Base-by-base conservation (phyloP, 2,797 vertebrate genomes). In the Gorsachius magnificus region DNA sequence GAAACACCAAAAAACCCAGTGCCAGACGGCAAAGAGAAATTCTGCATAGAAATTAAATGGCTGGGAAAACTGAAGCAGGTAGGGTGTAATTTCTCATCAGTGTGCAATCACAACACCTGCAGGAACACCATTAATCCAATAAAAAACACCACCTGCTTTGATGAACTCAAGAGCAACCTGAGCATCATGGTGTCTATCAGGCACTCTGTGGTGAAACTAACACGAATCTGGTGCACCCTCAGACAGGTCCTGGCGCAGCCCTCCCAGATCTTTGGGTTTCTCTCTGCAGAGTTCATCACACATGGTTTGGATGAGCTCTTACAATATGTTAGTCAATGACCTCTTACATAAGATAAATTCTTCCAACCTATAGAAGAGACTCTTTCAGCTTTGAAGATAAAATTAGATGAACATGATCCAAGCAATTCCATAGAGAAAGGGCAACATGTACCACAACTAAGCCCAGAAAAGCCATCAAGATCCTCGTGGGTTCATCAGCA, bases 111-210 rank as follows among this genome's bases (percentile, higher is more conserved):
- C 31, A 54, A 41, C 78, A 85, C 33, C 81, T 85, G 48, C 74
- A 89, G 51, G 28, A 89, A 58, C 19, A 71, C 25, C 53, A 56
- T 66, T 45, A 80, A 89, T 74, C 51, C 75, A 45, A 25, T 33
- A 68, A 80, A 84, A 56, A 33, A 2, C 60, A 89, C 20, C 63
- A 56, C 38, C n/a, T 63, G 43, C 20, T 60, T 53, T 84, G n/a
- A 31, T 89, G 74, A 86, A 43, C 13, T 69, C 61, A 38, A 38
- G 50, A 89, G 9, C 25, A 45, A 33, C 41, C 36, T 65, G 41
- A 74, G 28, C 58, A 56, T 17, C 0, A 0, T 4, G 3, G 17
- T 51, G 11, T 50, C 48, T 85, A 18, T 33, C 53, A 76, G 84
- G 17, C 12, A 38, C 33, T 43, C 18, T 31, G 17, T 20, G 76